phyloP scores from a whole-genome alignment of 1,140 invertebrate genomes.

The Drosophila rhopaloa region DNA sequence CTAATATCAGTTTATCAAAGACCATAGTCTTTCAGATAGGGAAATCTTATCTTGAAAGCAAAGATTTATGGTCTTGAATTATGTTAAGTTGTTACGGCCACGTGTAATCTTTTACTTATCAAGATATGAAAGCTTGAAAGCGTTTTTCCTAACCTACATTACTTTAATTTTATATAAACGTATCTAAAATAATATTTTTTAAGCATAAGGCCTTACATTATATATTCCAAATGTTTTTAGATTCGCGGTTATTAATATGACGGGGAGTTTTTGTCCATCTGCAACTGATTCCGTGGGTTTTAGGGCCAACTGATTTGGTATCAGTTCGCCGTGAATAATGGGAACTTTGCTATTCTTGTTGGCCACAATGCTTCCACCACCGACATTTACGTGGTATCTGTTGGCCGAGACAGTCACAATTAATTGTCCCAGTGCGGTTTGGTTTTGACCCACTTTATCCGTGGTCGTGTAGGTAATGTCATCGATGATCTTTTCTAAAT shows the following conservation, averaged over 20 bases:
- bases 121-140: no score
- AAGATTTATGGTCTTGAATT: not conserved
- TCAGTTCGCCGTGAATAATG: constrained; percentile 94
- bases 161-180: no score
- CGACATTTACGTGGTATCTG: constrained; percentile 94
- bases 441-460: constrained; percentile 45
- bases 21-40: not conserved
- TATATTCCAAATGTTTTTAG: constrained; percentile 95
- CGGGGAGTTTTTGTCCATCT: constrained; percentile 91
- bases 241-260: constrained; percentile 95
- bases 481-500: constrained; percentile 91
- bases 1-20: not conserved
- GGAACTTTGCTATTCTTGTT: constrained; percentile 92
- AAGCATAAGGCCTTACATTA: constrained; percentile 88
- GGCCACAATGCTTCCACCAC: constrained; percentile 87
- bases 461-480: constrained; percentile 88
- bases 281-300: constrained; percentile 90
- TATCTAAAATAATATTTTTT: no score
- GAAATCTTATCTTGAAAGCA: not conserved
- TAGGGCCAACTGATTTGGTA: constrained; percentile 74
- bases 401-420: constrained; percentile 95
- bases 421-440: constrained; percentile 91
- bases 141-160: no score
- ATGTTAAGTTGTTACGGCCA: not conserved
- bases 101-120: not conserved